phyloP scores from a whole-genome alignment of 2,888 invertebrate species.

The Drosophila paramelanica region DNA sequence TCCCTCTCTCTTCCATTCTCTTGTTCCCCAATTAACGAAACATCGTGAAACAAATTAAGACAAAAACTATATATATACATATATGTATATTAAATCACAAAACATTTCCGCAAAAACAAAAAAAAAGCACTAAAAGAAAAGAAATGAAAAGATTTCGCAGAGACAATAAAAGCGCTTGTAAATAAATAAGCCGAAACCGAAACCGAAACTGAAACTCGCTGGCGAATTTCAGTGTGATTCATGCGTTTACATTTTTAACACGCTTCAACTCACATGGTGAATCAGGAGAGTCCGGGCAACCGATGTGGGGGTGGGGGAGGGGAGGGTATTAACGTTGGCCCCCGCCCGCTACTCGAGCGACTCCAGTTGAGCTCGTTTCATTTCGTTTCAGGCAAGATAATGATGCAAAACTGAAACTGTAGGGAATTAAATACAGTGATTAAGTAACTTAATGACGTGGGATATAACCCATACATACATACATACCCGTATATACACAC shows the following conservation, averaged over 20 bases:
- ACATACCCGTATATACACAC: too few relatives aligned
- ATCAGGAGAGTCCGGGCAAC: conserved; percentile 13
- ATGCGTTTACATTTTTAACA: conserved; percentile 70
- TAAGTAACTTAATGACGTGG: conserved; percentile 80
- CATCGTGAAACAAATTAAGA: conserved; percentile 50
- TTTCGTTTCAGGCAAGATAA: conserved; percentile 58
- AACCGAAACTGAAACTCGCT: conserved; percentile 49
- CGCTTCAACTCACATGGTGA: conserved; percentile 70
- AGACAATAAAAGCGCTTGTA: conserved; percentile 47
- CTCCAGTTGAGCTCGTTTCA: conserved; percentile 19
- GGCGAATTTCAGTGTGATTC: conserved; percentile 60
- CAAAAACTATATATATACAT: conserved; percentile 18
- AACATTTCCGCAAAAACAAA: conserved; percentile 69
- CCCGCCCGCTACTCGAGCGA: not conserved
- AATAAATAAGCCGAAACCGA: conserved; percentile 48
- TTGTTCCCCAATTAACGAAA: conserved; percentile 63
- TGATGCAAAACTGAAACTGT: conserved; percentile 62
- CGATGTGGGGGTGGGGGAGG: not conserved
- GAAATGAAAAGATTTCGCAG: conserved; percentile 4
- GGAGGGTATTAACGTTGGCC: conserved; percentile 3
- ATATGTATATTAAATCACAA: conserved; percentile 33
- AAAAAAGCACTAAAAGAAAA: not conserved
- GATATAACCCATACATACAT: conserved; percentile 59
- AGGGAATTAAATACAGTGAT: conserved; percentile 77
- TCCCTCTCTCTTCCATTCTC: conserved; percentile 17